phyloP scores from a whole-genome alignment of 2,113 vertebrate genomes.

The Maccullochella peelii region DNA sequence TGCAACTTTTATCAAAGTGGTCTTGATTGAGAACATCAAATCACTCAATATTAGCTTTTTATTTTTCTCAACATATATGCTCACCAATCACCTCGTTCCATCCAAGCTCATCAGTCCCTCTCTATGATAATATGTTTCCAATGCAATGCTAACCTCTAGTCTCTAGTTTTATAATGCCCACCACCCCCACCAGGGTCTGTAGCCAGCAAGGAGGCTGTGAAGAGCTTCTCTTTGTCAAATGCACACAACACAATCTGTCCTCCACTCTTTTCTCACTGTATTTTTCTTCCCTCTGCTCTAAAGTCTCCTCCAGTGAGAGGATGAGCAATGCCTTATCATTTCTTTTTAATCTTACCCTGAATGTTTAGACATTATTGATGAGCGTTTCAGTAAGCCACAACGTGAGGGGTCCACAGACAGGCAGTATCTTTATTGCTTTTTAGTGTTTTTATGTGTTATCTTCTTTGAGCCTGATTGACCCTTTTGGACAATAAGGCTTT shows the following conservation, averaged over 20 bases:
- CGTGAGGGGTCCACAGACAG: constrained; percentile 1
- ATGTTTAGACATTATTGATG: constrained; percentile 12
- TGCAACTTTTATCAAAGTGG: constrained; percentile 7
- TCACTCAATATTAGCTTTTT: not conserved
- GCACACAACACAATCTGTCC: constrained; percentile 71
- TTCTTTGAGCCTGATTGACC: constrained; percentile 4
- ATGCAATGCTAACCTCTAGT: constrained; percentile 24
- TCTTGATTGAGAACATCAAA: not conserved
- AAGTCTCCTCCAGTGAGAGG: constrained; percentile 21
- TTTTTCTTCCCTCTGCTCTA: constrained; percentile 33
- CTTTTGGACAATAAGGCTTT: not conserved
- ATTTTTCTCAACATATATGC: not conserved
- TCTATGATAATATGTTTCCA: not conserved
- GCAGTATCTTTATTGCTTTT: not conserved
- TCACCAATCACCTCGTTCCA: constrained; percentile 6
- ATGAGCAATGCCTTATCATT: constrained; percentile 27
- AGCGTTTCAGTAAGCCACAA: constrained; percentile 4
- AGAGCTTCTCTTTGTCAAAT: constrained; percentile 66
- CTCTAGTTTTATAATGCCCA: constrained; percentile 38
- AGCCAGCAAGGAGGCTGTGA: constrained; percentile 48
- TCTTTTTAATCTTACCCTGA: constrained; percentile 36
- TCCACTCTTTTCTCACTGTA: constrained; percentile 7
- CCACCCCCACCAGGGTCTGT: constrained; percentile 36
- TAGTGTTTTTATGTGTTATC: not conserved
- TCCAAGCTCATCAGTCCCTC: not conserved